Conservation (phyloP, 2,113 vertebrate genomes). For the Clarias gariepinus region DNA sequence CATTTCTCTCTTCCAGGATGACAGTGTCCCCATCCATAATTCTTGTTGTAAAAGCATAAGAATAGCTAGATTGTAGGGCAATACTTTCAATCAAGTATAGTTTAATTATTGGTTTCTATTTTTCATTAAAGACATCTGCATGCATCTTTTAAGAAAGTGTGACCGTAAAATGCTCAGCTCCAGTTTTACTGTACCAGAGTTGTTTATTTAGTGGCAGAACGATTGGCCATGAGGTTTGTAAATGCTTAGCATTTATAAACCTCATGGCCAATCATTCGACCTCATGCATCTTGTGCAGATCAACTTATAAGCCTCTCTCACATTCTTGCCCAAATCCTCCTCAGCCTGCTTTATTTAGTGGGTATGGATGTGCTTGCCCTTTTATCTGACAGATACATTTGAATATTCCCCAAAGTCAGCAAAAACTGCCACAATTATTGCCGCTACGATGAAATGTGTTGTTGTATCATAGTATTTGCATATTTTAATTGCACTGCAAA, state of each 20-base stretch:
- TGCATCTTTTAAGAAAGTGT: neutral
- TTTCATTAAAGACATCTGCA: neutral
- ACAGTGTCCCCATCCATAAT: neutral
- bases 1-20: neutral
- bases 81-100: neutral
- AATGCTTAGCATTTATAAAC: neutral
- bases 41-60: neutral
- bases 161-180: neutral
- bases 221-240: no score
- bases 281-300: constrained; percentile 37
- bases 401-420: constrained; percentile 44
- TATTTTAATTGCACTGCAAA: constrained; percentile 66
- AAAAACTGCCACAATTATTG: constrained; percentile 47
- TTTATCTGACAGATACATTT: constrained; percentile 62
- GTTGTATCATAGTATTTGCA: constrained; percentile 64
- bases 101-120: neutral
- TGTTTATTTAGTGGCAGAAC: neutral
- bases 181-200: neutral
- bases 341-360: constrained; percentile 26
- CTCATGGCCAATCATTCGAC: neutral
- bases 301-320: constrained; percentile 50
- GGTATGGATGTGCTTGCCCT: constrained; percentile 37
- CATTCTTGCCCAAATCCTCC: constrained; percentile 20
- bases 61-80: neutral
- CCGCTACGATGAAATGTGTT: constrained; percentile 50